Evolutionary conservation across 2,888 invertebrate species (phyloP), one percentile per base, ranked within the genome.

Genomic region (Drosophila mayaguana): DNA sequence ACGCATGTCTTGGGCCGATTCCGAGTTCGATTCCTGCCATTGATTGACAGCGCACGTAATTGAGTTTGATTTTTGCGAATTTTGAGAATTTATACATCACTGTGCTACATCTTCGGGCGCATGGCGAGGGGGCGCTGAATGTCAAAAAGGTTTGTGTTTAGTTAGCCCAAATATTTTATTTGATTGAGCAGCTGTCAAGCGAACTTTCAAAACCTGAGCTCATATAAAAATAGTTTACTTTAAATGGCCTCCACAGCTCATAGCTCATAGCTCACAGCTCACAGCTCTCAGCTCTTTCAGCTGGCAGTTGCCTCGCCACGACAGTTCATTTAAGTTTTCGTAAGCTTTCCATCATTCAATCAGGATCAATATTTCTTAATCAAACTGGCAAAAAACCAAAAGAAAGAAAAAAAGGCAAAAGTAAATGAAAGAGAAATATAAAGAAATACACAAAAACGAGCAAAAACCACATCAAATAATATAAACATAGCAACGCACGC

Each of bases 281-380:
- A 4, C 40, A 38, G 66, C 28, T 45, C 65, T 16, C 32, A 64
- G 34, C 53, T 53, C 45, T 38, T 20, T 40, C 54, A 28, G 40
- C 14, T 40, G 54, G 22, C 51, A 14, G 40, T 55, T 40, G 40
- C 9, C 43, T 25, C 45, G 32, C 22, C 16, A 22, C 20, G 22
- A 48, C 51, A 63, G 65, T 56, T 46, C 77, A 78, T 63, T 75
- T 74, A 50, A 68, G 77, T 70, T 70, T 75, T 83, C 72, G 81
- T 86, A 82, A 86, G 90, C 90, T 82, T 88, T 85, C 86, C 88
- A 89, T 85, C 84, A 85, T 85, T 90, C 90, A 85, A 85, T 90
- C 90, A 90, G 89, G 85, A 90, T 90, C 89, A 85, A 88, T 86
- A 85, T 86, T 86, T 83, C 80, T 88, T 87, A 90, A 88, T 88